Evolutionary conservation across 2,113 vertebrate genomes (phyloP), one percentile per base, ranked within the genome.

Genomic region (Atherinomorus stipes): DNA sequence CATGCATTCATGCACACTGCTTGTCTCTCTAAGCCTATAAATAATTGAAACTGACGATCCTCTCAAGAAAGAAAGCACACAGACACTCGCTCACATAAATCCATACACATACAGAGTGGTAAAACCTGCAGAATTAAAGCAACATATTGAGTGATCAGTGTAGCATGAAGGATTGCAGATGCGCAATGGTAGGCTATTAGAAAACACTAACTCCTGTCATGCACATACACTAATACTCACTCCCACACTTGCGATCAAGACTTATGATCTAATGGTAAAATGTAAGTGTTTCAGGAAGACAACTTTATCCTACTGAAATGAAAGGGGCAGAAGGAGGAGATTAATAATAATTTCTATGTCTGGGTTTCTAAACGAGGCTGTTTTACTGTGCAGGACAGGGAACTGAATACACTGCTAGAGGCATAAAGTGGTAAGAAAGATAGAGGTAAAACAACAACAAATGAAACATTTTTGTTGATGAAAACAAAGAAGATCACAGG

Each of bases 21-120:
- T 54, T 15, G 0, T 64, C 42, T 61, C 60, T 25, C 58, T 49
- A 45, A 75, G 40, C 59, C 45, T 50, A 68, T 81, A 38, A 84
- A 82, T 77, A 80, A 88, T 68, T 38, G 26, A 84, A 68, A 22
- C 9, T 15, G 11, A 13, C 38, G 52, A 63, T 59, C 74, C 15
- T 73, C 49, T 60, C n/a, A 34, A 71, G 38, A 68, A 68, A 73
- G 40, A 81, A 15, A 31, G 21, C 15, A 59, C 26, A 47, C 1
- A 50, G 2, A 52, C 5, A 65, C 11, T 40, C 38, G 25, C 49
- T 44, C 61, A 25, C 16, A 50, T 25, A 31, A 28, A 19, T 57
- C 51, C 12, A 54, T 42, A 25, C 12, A 50, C 15, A 3, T 4
- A 72, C 40, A 50, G 45, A 26, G 51, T 8, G 60, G 25, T 53